Evolutionary conservation across 2,113 vertebrate genomes (phyloP), one percentile per base, ranked within the genome.

Genomic region (Cololabis saira): DNA sequence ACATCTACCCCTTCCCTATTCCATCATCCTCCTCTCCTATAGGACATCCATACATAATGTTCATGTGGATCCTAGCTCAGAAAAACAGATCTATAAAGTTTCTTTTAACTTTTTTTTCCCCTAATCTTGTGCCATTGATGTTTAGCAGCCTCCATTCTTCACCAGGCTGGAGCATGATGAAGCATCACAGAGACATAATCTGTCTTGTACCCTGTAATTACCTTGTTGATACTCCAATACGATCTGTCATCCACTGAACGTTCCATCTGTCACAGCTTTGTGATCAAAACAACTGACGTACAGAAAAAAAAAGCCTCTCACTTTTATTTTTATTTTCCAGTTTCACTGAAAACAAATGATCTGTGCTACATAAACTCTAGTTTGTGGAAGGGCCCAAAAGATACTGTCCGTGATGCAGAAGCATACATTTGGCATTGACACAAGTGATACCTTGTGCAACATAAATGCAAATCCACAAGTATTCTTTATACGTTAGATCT

Each of bases 161-260:
- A 80, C 51, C 55, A 71, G 62, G 52, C 54, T 74, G 30, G 66
- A 80, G 45, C 57, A 74, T 90, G 88, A 91, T 89, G 71, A 80
- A 93, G 71, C 80, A 84, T 78, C 74, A 79, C 70, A 45, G 72
- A 80, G 79, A 81, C 78, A 64, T 86, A 77, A 90, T 93, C 80
- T 81, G 84, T 93, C 90, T 78, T 72, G 79, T 77, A 79, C 67
- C 75, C 58, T 84, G 90, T 89, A 90, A 85, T 90, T 83, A 85
- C 76, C 81, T 88, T 82, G 76, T 87, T 86, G 89, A 92, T 84
- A 78, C 82, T 85, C 88, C 71, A 78, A 88, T 87, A 87, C 41
- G 16, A 48, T 71, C 80, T 83, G 79, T 65, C 83, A 68, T 72
- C 65, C 13, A 12, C 57, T 42, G 30, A 67, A 71, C 73, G 40